These are phyloP conservation scores for Marmota monax DNA, from an alignment of 2,113 vertebrate species.

Conservation along the genomic window DNA sequence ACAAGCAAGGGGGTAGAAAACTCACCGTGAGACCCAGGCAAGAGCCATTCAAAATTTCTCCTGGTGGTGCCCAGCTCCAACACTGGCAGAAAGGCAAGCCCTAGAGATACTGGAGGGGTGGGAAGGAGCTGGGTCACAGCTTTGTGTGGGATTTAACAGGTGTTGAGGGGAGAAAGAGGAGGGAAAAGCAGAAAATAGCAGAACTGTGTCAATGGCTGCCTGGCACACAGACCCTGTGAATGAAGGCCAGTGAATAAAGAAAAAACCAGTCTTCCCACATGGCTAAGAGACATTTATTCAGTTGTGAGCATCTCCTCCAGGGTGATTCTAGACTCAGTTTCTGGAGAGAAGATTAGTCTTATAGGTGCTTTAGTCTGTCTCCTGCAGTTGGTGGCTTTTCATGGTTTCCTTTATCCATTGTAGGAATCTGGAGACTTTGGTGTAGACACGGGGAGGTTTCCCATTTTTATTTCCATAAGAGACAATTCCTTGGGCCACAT, in stretches of 20 bases:
- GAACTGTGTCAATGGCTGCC: not conserved
- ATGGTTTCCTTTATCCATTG: conserved; percentile 69
- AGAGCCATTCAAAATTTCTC: too few relatives aligned
- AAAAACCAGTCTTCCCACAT: not conserved
- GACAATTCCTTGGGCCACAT: conserved; percentile 55
- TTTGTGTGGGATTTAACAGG: not conserved
- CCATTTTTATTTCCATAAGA: fast-evolving
- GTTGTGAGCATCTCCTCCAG: not conserved
- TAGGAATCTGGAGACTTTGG: conserved; percentile 56
- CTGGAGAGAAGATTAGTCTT: not conserved
- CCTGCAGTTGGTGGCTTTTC: not conserved
- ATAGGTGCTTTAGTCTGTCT: not conserved
- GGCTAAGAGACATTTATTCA: conserved; percentile 52
- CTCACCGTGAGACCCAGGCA: too few relatives aligned
- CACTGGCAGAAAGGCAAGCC: not conserved
- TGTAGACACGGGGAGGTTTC: not conserved
- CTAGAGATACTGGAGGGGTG: too few relatives aligned
- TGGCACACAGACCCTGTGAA: not conserved
- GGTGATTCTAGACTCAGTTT: not conserved
- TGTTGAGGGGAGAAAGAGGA: fast-evolving
- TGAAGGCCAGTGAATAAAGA: not conserved
- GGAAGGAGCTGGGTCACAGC: not conserved
- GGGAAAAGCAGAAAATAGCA: not conserved
- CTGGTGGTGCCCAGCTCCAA: not conserved
- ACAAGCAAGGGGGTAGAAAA: too few relatives aligned